A percentile compares a stretch with the other conserved stretches of the same genome.
These are phyloP conservation scores for Apamea anceps DNA, from an alignment of 2,888 invertebrate species.

Conservation along the genomic window DNA sequence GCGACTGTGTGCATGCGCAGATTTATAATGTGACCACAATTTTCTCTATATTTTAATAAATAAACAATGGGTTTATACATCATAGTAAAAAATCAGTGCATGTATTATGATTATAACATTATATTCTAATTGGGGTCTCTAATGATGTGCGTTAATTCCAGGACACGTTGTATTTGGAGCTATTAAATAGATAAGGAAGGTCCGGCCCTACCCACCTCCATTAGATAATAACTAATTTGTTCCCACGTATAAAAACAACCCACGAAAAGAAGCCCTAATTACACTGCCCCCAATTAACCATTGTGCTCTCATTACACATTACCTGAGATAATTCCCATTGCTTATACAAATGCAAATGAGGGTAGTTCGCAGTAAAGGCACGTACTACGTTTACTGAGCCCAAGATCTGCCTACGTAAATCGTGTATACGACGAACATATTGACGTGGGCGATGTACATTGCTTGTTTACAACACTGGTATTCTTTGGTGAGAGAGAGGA, in stretches of 20 bases:
- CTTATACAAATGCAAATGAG: conserved; percentile 75
- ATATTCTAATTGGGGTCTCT: too few relatives aligned
- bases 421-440: conserved; percentile 58
- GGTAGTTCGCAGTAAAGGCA: conserved; percentile 74
- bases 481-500: conserved; percentile 8
- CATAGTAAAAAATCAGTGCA: too few relatives aligned
- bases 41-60: too few relatives aligned
- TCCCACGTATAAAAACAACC: conserved; percentile 22
- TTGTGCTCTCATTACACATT: conserved; percentile 69
- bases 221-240: conserved; percentile 40
- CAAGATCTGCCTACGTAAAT: conserved; percentile 60
- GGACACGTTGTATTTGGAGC: not conserved
- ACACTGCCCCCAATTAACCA: conserved; percentile 62
- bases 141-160: not conserved
- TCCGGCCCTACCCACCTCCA: not conserved
- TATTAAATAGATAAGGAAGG: not conserved
- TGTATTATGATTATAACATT: too few relatives aligned
- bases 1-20: too few relatives aligned
- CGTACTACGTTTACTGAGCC: conserved; percentile 77
- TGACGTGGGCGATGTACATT: conserved; percentile 61
- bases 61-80: too few relatives aligned
- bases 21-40: too few relatives aligned
- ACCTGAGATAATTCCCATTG: conserved; percentile 73
- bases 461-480: conserved; percentile 43
- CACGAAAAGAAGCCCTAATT: conserved; percentile 54